Percentiles rank a stretch among this genome's conserved stretches.
These are phyloP conservation scores for Colistium nudipinnis DNA, from an alignment of 2,113 vertebrate genomes.

Conservation along the genomic window DNA sequence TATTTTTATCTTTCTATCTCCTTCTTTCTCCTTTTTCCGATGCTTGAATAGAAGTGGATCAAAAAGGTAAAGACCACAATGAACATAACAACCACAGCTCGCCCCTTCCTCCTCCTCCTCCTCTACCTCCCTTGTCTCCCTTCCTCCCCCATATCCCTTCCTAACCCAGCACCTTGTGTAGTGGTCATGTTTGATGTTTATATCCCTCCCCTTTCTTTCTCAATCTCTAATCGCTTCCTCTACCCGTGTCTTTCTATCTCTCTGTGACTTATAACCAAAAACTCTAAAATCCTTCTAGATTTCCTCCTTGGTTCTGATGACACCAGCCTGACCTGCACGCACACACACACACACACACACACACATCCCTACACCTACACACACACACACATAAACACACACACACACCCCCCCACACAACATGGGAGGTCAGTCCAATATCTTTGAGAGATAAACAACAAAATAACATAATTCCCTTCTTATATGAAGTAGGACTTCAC, in stretches of 20 bases:
- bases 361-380: constrained; percentile 9
- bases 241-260: constrained; percentile 62
- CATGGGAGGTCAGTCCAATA: constrained; percentile 36
- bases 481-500: constrained; percentile 37
- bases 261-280: constrained; percentile 80
- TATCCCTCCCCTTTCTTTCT: constrained; percentile 77
- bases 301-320: constrained; percentile 79
- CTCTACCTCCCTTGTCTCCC: constrained; percentile 64
- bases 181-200: constrained; percentile 91
- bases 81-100: constrained; percentile 89
- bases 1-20: constrained; percentile 84
- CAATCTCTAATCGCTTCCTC: constrained; percentile 62
- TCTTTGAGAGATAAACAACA: constrained; percentile 75
- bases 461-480: constrained; percentile 62
- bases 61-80: constrained; percentile 98
- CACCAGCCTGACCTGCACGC: constrained; percentile 73
- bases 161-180: constrained; percentile 93
- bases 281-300: constrained; percentile 82
- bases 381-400: constrained; percentile 26
- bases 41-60: constrained; percentile 99
- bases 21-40: constrained; percentile 93
- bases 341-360: constrained; percentile 47
- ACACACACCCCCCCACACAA: constrained; percentile 1
- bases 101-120: constrained; percentile 70
- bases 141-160: constrained; percentile 74